These are phyloP conservation scores for Scolopax bukidnonensis DNA, from an alignment of 2,797 vertebrate species.

Conservation along the genomic window DNA sequence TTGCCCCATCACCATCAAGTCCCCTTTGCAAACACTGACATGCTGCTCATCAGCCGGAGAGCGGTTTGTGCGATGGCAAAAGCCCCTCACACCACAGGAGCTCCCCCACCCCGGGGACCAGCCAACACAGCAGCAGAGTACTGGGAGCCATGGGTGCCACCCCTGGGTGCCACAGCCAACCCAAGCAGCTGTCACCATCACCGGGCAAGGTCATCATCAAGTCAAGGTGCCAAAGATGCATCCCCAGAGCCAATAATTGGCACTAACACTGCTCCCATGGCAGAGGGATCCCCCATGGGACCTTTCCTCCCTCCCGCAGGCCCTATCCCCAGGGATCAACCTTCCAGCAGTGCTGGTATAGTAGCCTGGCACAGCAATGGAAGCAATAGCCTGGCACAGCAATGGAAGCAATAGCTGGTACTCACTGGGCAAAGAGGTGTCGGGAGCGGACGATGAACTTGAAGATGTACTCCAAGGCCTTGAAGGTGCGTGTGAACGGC, in stretches of 20 bases:
- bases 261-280: accelerated
- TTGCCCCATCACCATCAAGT: neutral
- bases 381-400: accelerated
- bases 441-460: constrained; percentile 70
- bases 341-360: accelerated
- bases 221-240: neutral
- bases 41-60: accelerated
- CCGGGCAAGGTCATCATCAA: neutral
- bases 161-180: neutral
- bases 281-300: neutral
- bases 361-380: neutral
- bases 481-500: constrained; percentile 36
- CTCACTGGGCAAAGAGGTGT: constrained; percentile 53
- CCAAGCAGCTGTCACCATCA: neutral
- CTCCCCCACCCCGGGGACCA: neutral
- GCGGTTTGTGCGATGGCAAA: accelerated
- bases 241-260: accelerated
- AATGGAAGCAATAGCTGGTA: accelerated
- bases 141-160: accelerated
- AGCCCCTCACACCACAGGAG: neutral
- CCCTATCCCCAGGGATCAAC: accelerated
- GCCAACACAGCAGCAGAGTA: accelerated
- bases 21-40: neutral
- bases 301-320: neutral
- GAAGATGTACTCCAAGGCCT: constrained; percentile 67